These are phyloP conservation scores for Rallus crepitans DNA, from an alignment of 2,797 vertebrate species.

Conservation along the genomic window DNA sequence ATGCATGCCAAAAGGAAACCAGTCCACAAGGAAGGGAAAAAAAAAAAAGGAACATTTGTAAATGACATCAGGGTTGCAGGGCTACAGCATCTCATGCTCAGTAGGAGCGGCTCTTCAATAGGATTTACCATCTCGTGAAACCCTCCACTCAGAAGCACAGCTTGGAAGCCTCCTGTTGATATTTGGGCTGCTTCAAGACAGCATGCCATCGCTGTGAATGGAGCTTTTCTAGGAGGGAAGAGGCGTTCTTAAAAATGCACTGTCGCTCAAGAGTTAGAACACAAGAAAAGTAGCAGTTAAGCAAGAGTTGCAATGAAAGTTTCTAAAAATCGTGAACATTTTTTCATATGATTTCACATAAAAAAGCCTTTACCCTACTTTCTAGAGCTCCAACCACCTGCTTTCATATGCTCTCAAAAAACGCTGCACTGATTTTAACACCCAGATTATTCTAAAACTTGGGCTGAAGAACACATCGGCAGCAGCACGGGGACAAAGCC, in stretches of 20 bases:
- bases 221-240: neutral
- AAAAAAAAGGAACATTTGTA: neutral
- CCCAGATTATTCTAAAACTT: neutral
- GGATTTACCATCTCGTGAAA: accelerated
- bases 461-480: neutral
- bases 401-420: neutral
- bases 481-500: neutral
- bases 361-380: neutral
- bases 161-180: neutral
- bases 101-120: accelerated
- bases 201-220: accelerated
- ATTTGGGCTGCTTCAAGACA: neutral
- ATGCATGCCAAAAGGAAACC: no score
- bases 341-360: neutral
- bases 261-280: neutral
- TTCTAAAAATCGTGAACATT: neutral
- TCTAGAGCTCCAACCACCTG: neutral
- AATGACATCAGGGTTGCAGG: neutral
- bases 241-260: accelerated
- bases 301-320: neutral
- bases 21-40: accelerated
- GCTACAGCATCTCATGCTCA: accelerated
- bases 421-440: neutral
- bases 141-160: neutral
- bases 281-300: accelerated